Evolutionary conservation across 2,888 invertebrate genomes (phyloP), one percentile per base, ranked within the genome.

Genomic region (Ceraclea dissimilis): DNA sequence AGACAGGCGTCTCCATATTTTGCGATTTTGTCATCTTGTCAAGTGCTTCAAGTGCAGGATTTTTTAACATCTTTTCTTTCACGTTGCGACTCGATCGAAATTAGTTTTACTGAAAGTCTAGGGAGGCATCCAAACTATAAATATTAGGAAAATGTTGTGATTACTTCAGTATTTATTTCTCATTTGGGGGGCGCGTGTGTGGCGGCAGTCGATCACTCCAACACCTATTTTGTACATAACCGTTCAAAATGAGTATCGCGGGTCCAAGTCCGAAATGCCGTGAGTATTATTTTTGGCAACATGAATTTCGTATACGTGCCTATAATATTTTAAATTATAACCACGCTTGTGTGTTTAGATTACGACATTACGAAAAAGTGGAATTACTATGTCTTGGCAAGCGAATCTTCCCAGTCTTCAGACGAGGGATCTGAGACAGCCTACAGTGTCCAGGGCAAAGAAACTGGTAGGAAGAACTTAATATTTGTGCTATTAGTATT

Each of bases 361-460:
- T 39, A 16, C 13, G 13, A 16, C 39, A 13, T 39, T 8, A n/a
- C n/a, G n/a, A 49, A 22, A 49, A 49, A 5, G 11, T 58, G 55
- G 55, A 53, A 61, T 39, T 47, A 56, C 34, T 61, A 61, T 50
- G 51, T 58, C 13, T 49, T 63, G 21, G 63, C 56, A 33, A 59
- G 59, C 47, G 63, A 63, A 58, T 62, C 62, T 2, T 57, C 59
- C 16, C 34, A 50, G 18, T 49, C 47, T n/a, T 61, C 60, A 1
- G 60, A 60, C 34, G 75, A 75, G 49, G 76, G 75, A 51, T 71
- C 74, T 10, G 85, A 85, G 64, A 83, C 82, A 22, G 71, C 83
- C 6, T 74, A 77, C 64, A 85, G 84, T 65, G 69, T 83, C 17
- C 85, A 85, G 66, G 83, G 74, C 34, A 78, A 76, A 64, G 84